phyloP scores from a whole-genome alignment of 2,113 vertebrate genomes.

The Platichthys stellatus region DNA sequence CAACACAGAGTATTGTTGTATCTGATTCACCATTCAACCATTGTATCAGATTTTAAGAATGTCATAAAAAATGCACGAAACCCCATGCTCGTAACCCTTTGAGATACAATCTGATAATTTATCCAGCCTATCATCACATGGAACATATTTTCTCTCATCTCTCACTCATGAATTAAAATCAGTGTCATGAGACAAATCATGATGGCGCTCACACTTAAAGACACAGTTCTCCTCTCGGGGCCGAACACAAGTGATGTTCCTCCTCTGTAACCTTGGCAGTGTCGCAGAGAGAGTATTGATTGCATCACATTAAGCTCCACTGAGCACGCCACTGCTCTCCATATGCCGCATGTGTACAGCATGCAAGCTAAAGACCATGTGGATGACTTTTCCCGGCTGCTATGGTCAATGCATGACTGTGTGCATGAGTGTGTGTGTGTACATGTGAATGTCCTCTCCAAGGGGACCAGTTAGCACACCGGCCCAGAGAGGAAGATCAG shows the following conservation, averaged over 20 bases:
- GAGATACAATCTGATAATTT: conserved; percentile 1
- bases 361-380: conserved; percentile 5
- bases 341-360: neutral
- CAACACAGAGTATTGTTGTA: neutral
- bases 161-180: conserved; percentile 42
- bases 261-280: conserved; percentile 43
- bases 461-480: conserved; percentile 22
- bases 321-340: neutral
- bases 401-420: conserved; percentile 1
- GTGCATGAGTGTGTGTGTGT: conserved; percentile 10
- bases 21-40: neutral
- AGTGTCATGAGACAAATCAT: conserved; percentile 43
- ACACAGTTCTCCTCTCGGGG: conserved; percentile 6
- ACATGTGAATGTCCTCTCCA: conserved; percentile 8
- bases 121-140: conserved; percentile 14
- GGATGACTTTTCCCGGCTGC: conserved; percentile 18
- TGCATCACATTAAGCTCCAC: conserved; percentile 33
- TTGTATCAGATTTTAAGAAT: conserved; percentile 1
- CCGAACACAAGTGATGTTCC: conserved; percentile 7
- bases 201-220: conserved; percentile 13
- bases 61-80: neutral
- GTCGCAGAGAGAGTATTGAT: conserved; percentile 40
- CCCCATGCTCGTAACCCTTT: conserved; percentile 3
- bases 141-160: conserved; percentile 17
- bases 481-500: conserved; percentile 41